phyloP scores from a whole-genome alignment of 1,140 invertebrate genomes.

The Stenopsyche tienmushanensis region DNA sequence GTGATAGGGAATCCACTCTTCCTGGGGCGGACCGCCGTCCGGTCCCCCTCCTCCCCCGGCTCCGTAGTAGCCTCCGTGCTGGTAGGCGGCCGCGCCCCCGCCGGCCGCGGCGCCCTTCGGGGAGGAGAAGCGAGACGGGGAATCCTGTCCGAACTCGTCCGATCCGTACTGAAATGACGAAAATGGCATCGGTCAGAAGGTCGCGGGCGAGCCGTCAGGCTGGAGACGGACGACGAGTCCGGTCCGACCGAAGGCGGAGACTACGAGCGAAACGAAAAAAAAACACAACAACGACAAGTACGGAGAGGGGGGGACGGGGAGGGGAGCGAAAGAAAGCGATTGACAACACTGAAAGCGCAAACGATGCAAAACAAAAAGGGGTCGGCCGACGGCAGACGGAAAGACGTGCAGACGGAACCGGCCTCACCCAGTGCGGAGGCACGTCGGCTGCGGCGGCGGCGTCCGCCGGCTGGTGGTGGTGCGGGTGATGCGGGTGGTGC shows the following conservation, averaged over 20 bases:
- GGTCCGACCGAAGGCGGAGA: too few relatives aligned
- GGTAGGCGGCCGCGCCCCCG: constrained; percentile 45
- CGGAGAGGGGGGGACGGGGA: not conserved
- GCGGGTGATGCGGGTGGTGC: constrained; percentile 21
- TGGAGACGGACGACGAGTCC: too few relatives aligned
- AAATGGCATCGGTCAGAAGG: too few relatives aligned
- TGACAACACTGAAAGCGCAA: too few relatives aligned
- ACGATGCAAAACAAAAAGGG: too few relatives aligned
- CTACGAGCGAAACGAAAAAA: not conserved
- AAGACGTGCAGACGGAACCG: too few relatives aligned
- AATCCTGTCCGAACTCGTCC: constrained; percentile 85
- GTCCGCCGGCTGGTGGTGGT: constrained; percentile 21
- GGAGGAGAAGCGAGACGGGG: constrained; percentile 76
- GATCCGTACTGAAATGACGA: constrained; percentile 84
- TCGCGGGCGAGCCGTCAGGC: too few relatives aligned
- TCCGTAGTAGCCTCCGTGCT: constrained; percentile 49
- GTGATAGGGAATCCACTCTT: constrained; percentile 52
- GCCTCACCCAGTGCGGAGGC: constrained; percentile 42
- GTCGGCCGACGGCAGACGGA: too few relatives aligned
- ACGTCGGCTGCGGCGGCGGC: constrained; percentile 37
- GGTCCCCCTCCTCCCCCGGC: constrained; percentile 58
- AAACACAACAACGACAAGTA: not conserved
- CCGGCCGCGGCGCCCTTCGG: constrained; percentile 64
- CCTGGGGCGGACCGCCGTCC: constrained; percentile 44
- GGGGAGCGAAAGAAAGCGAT: too few relatives aligned